Evolutionary conservation across 2,888 invertebrate genomes (phyloP), one percentile per base, ranked within the genome.

Genomic region (Nomada ruficornis): DNA sequence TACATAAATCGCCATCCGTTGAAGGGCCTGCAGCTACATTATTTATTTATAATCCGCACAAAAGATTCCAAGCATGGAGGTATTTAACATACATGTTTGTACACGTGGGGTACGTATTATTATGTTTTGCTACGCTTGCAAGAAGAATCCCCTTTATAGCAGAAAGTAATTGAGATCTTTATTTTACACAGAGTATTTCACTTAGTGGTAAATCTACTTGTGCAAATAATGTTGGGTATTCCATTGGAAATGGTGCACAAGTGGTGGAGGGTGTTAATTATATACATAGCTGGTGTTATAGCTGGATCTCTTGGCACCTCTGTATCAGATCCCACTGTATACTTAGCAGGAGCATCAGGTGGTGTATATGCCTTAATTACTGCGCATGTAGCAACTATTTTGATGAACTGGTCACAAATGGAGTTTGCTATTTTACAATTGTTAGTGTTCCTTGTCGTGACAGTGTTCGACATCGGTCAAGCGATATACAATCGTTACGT

Each of bases 321-420:
- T 9, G 95, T 98, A 15, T 96, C 96, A 0, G 97, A 97, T 93
- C 97, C 98, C 0, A 93, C 94, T 55, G 97, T 98, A 23, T 97
- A 96, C 90, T 94, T 99, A 68, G 98, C 98, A 0, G 99, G 99
- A 0, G 99, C 99, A 11, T 98, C 98, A 47, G 99, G 98, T 0
- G 99, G 99, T 0, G 98, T 98, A 9, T 99, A 99, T 91, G 98
- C 99, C 1, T 94, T 99, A 15, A 97, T 99, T 64, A 97, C 98
- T 0, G 99, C 98, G 0, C 99, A 99, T 92, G 96, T 99, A 70
- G 97, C 98, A 2, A 98, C 98, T 54, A 97, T 99, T 77, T 96
- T 98, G 72, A 96, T 98, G 96, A 99, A 99, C 94, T 99, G 98
- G 98, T 95, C 96, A 20, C 98, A 99, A 94, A 99, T 99, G 99